Conservation (phyloP, 1,140 invertebrate genomes). For the Caenorhabditis tropicalis region DNA sequence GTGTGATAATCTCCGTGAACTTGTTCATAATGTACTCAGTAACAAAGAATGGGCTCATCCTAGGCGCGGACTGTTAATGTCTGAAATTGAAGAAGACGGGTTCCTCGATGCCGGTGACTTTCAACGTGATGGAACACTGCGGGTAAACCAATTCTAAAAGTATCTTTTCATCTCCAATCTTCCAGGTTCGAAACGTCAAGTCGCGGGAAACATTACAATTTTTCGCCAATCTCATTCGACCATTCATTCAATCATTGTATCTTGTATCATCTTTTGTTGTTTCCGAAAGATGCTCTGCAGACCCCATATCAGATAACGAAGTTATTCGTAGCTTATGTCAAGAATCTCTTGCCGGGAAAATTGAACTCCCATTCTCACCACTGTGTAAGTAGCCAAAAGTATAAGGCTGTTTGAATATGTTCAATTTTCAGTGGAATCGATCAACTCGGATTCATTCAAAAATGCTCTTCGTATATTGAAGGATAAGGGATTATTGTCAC, state of each 20-base stretch:
- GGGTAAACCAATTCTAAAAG: neutral
- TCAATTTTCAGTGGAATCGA: constrained; percentile 48
- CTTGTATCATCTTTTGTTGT: constrained; percentile 17
- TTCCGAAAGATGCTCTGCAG: neutral
- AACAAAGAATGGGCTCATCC: constrained; percentile 21
- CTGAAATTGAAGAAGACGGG: constrained; percentile 13
- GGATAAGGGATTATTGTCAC: constrained; percentile 41
- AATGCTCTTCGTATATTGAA: constrained; percentile 34
- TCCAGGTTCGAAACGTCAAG: neutral
- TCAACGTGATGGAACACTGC: neutral
- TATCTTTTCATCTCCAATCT: neutral
- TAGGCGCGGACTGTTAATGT: neutral
- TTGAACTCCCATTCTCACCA: constrained; percentile 20
- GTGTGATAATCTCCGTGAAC: constrained; percentile 42
- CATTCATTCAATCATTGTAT: constrained; percentile 54
- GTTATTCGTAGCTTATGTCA: constrained; percentile 35
- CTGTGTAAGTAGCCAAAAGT: neutral
- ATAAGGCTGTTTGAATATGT: neutral
- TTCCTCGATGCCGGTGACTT: neutral
- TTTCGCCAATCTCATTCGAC: constrained; percentile 53
- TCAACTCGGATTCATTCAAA: constrained; percentile 51
- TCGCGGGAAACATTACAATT: constrained; percentile 39
- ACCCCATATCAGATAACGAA: constrained; percentile 4
- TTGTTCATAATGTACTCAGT: constrained; percentile 43
- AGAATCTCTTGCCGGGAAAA: constrained; percentile 19